phyloP scores from a whole-genome alignment of 1,140 invertebrate genomes.

The Orchestia grillus region DNA sequence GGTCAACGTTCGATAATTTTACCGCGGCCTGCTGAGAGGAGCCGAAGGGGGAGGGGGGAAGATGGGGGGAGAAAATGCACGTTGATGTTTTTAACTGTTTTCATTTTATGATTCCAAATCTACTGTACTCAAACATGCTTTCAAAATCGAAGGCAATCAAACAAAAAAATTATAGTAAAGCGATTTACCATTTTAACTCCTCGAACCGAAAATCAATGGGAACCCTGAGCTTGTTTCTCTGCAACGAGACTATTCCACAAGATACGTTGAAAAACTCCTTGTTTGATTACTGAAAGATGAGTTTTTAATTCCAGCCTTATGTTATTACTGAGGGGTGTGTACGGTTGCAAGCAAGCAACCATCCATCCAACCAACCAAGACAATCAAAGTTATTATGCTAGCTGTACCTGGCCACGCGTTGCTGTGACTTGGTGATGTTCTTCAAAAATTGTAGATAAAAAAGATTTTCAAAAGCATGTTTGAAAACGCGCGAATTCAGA shows the following conservation, averaged over 20 bases:
- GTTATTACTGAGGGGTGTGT: too few species aligned
- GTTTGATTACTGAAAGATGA: too few species aligned
- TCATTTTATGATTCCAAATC: background rate
- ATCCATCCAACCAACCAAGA: too few species aligned
- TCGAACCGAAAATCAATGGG: background rate
- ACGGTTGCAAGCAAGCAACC: too few species aligned
- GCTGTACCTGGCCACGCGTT: too few species aligned
- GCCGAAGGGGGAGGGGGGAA: background rate
- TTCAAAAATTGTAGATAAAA: too few species aligned
- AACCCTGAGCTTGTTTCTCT: slow-evolving; percentile 60
- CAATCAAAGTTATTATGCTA: too few species aligned
- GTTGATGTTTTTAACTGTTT: background rate
- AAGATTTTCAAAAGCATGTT: too few species aligned
- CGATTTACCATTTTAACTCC: background rate
- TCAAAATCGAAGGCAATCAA: background rate
- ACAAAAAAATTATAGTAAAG: background rate
- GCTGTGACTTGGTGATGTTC: too few species aligned
- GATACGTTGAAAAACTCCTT: too few species aligned
- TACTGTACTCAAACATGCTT: background rate
- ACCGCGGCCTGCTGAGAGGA: background rate
- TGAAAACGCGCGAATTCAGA: too few species aligned
- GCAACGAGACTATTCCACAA: slow-evolving; percentile 60
- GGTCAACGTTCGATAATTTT: background rate
- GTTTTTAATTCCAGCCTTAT: too few species aligned
- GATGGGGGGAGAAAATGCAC: background rate